Evolutionary conservation across 2,113 vertebrate species (phyloP).

Genomic region (Siniperca knerii): DNA sequence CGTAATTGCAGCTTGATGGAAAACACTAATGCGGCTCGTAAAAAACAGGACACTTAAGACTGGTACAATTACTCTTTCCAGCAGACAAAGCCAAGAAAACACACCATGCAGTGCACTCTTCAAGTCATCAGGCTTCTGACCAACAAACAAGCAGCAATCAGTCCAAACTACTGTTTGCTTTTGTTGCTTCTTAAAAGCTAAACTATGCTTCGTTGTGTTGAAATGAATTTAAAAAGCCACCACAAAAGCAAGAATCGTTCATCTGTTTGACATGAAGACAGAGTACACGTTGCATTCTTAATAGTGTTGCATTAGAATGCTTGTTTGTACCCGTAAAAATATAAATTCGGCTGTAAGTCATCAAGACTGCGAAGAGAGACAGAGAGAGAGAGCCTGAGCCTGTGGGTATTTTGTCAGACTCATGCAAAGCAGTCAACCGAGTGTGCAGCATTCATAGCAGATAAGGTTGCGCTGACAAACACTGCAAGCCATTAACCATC

Average conservation of each 20-base stretch:
- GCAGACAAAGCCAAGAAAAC: slow-evolving; percentile 73
- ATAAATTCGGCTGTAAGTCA: slow-evolving; percentile 24
- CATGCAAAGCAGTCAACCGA: slow-evolving; percentile 41
- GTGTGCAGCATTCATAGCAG: slow-evolving; percentile 27
- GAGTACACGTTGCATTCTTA: slow-evolving; percentile 36
- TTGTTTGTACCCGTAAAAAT: slow-evolving; percentile 48
- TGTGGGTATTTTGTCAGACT: slow-evolving; percentile 38
- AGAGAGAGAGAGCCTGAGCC: slow-evolving; percentile 3
- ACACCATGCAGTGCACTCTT: slow-evolving; percentile 48
- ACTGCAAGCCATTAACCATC: slow-evolving; percentile 42
- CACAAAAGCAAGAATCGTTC: slow-evolving; percentile 24
- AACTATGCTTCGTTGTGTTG: slow-evolving; percentile 30
- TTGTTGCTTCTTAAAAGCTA: slow-evolving; percentile 28
- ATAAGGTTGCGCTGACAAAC: slow-evolving; percentile 46
- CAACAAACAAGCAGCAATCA: slow-evolving; percentile 69
- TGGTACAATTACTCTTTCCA: slow-evolving; percentile 80
- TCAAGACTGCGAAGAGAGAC: slow-evolving; percentile 1
- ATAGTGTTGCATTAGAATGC: slow-evolving; percentile 26
- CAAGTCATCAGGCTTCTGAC: slow-evolving; percentile 65
- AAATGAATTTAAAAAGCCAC: slow-evolving; percentile 34
- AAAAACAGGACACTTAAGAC: slow-evolving; percentile 79
- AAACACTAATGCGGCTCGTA: slow-evolving; percentile 80
- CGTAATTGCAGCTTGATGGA: slow-evolving; percentile 80
- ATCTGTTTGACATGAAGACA: slow-evolving; percentile 21
- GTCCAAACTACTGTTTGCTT: slow-evolving; percentile 62